Evolutionary conservation across 2,113 vertebrate species (phyloP), one percentile per base, ranked within the genome.

Genomic region (Chauna torquata): DNA sequence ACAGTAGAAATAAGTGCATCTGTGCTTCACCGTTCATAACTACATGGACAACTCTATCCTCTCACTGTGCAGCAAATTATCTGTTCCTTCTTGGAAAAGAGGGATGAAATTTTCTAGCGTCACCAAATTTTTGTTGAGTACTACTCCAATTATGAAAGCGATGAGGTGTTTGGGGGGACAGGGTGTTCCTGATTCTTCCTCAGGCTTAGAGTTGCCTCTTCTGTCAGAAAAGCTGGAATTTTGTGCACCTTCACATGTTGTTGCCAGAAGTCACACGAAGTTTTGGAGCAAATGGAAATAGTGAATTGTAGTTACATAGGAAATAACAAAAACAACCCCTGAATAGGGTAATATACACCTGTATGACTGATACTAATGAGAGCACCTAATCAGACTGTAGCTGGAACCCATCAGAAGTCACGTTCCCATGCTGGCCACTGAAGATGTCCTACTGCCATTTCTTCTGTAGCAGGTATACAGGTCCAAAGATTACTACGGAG

Each of bases 101-200:
- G 15, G 16, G 9, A 84, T 61, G 13, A 19, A 3, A 72, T 47
- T 54, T 75, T 70, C 38, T 59, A 70, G 38, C 25, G 44, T 44
- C 23, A 45, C 13, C 64, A 57, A n/a, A n/a, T 50, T 70, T 75
- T 85, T 58, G 5, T 17, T 40, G 36, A 47, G 22, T 2, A 2
- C 3, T 47, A 44, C 23, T 77, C 8, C 16, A 34, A 4, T 44
- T 57, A 27, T 12, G 8, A 76, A 50, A 0, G 0, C 30, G 22
- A 36, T 58, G 8, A 62, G 8, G 16, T 36, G 23, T 2, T 89
- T 61, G 18, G 4, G 23, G 22, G 22, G 20, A 62, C 38, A 34
- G 12, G 3, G 4, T 68, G 12, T 3, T 91, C 12, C 23, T 62
- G 36, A 36, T 59, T 59, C 18, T 81, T 58, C 70, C n/a, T 38